A percentile compares a stretch with the other conserved stretches of the same genome.
Conservation (phyloP, 2,888 invertebrate species). For the Tachystola acroxantha region DNA sequence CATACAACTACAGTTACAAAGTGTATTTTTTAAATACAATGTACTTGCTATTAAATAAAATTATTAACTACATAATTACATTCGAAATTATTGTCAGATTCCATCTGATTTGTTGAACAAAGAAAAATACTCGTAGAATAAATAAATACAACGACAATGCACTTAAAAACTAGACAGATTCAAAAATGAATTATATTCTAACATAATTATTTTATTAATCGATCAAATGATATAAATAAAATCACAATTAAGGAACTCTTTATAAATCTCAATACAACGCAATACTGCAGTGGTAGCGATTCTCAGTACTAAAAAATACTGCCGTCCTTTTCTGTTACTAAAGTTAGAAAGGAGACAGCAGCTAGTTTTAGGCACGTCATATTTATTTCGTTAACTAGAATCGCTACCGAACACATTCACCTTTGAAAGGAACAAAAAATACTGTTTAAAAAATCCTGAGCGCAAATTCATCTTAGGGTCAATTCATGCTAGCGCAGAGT, state of each 20-base stretch:
- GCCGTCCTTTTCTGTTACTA: too few species aligned
- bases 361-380: too few species aligned
- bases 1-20: constrained; percentile 10
- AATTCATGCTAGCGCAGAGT: too few species aligned
- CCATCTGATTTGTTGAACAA: constrained; percentile 31
- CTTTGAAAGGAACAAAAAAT: too few species aligned
- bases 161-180: constrained; percentile 3
- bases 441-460: too few species aligned
- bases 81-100: constrained; percentile 42
- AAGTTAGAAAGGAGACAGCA: too few species aligned
- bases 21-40: constrained; percentile 5
- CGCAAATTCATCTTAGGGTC: too few species aligned
- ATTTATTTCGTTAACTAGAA: too few species aligned
- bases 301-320: too few species aligned
- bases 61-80: constrained; percentile 4
- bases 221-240: constrained; percentile 15
- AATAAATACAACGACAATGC: constrained; percentile 11
- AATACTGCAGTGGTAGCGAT: constrained; percentile 2
- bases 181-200: constrained; percentile 2
- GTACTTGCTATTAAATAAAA: constrained; percentile 14
- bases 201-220: constrained; percentile 6
- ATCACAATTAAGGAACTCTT: constrained; percentile 29
- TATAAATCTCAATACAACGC: constrained; percentile 10
- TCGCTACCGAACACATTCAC: too few species aligned
- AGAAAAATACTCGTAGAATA: constrained; percentile 12